A percentile compares a stretch with the other conserved stretches of the same genome.
Conservation (phyloP, 2,888 invertebrate species). For the Lithophane ornitopus region DNA sequence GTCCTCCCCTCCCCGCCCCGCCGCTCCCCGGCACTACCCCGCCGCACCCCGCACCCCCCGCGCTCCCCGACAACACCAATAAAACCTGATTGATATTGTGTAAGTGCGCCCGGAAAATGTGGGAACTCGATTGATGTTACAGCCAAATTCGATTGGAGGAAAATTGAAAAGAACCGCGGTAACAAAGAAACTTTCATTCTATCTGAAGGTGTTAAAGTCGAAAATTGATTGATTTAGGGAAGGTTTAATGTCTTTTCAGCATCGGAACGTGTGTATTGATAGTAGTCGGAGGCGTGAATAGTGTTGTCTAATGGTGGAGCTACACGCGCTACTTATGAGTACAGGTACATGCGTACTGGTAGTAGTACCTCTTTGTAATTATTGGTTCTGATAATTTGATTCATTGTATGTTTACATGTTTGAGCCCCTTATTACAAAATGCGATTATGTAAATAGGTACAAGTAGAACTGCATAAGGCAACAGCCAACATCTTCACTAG, state of each 20-base stretch:
- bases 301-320: conserved; percentile 82
- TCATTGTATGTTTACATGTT: conserved; percentile 35
- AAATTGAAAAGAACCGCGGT: conserved; percentile 87
- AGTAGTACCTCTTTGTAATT: conserved; percentile 44
- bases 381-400: conserved; percentile 47
- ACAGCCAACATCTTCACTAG: background rate
- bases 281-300: conserved; percentile 88
- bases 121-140: conserved; percentile 91
- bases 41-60: conserved; percentile 68
- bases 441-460: conserved; percentile 14
- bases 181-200: conserved; percentile 74
- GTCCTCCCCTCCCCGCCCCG: conserved; percentile 80
- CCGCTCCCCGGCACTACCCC: conserved; percentile 69
- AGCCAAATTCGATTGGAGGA: conserved; percentile 90
- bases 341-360: conserved; percentile 39
- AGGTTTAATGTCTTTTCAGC: conserved; percentile 73
- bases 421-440: conserved; percentile 39
- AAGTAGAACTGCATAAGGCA: background rate
- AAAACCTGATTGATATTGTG: conserved; percentile 91
- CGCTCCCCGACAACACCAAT: conserved; percentile 88
- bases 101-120: conserved; percentile 90
- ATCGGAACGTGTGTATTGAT: conserved; percentile 79
- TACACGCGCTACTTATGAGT: conserved; percentile 73
- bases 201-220: conserved; percentile 69
- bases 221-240: conserved; percentile 59